A percentile compares a stretch with the other conserved stretches of the same genome.
Evolutionary conservation across 2,797 vertebrate species (phyloP).

Genomic region (Acipenser oxyrinchus): DNA sequence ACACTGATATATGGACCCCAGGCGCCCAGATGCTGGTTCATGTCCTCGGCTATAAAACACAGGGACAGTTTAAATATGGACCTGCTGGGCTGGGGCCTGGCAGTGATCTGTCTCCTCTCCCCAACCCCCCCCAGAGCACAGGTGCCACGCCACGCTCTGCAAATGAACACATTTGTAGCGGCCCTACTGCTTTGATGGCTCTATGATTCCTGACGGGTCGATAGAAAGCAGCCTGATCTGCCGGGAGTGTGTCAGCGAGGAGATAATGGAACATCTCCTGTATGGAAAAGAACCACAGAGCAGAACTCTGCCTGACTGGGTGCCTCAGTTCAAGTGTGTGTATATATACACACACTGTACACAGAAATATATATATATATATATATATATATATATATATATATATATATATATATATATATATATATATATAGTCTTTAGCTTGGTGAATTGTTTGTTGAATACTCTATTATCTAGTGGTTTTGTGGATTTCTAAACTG

Average conservation of each 20-base stretch:
- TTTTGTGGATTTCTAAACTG: no score
- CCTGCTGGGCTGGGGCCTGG: slow-evolving; percentile 72
- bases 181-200: slow-evolving; percentile 54
- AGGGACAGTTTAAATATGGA: slow-evolving; percentile 89
- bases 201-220: slow-evolving; percentile 59
- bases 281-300: no score
- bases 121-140: slow-evolving; percentile 42
- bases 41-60: slow-evolving; percentile 81
- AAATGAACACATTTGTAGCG: slow-evolving; percentile 74
- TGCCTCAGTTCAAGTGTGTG: no score
- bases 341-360: no score
- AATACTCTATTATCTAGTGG: no score
- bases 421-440: no score
- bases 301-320: no score
- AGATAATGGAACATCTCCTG: slow-evolving; percentile 5
- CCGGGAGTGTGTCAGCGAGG: slow-evolving; percentile 23
- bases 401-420: no score
- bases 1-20: slow-evolving; percentile 72
- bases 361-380: no score
- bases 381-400: no score
- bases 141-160: slow-evolving; percentile 52
- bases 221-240: slow-evolving; percentile 33
- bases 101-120: slow-evolving; percentile 65
- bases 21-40: slow-evolving; percentile 52
- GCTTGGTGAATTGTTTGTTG: no score